Evolutionary conservation across 2,888 invertebrate genomes (phyloP).

Genomic region (Drosophila mulleri): DNA sequence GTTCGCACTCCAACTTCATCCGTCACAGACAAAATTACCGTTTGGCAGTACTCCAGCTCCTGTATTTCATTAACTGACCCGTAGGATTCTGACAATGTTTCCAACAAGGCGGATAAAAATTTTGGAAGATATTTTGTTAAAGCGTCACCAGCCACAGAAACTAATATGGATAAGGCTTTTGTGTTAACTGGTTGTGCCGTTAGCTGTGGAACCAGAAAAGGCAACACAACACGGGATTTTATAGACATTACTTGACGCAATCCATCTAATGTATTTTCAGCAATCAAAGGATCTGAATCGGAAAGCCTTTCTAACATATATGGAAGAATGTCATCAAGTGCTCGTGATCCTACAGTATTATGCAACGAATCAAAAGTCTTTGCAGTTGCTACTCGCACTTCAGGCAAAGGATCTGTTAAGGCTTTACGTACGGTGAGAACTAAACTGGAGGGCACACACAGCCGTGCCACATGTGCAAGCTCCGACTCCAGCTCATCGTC

Average conservation of each 20-base stretch:
- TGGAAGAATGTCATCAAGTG: slow-evolving; percentile 98
- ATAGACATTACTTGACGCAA: slow-evolving; percentile 98
- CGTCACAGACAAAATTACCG: slow-evolving; percentile 95
- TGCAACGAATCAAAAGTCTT: slow-evolving; percentile 98
- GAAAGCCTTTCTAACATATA: slow-evolving; percentile 92
- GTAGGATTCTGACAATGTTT: slow-evolving; percentile 90
- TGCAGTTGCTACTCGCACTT: slow-evolving; percentile 97
- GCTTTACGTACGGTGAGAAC: no score
- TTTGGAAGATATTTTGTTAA: slow-evolving; percentile 95
- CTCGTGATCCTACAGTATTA: slow-evolving; percentile 95
- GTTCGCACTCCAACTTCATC: slow-evolving; percentile 95
- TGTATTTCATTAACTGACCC: slow-evolving; percentile 88
- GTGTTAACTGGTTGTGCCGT: slow-evolving; percentile 96
- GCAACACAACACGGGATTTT: slow-evolving; percentile 97
- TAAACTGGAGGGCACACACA: no score
- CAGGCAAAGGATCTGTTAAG: slow-evolving; percentile 95
- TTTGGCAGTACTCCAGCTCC: slow-evolving; percentile 96
- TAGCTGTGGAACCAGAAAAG: slow-evolving; percentile 97
- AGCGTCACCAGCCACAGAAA: slow-evolving; percentile 97
- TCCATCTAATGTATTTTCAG: slow-evolving; percentile 97
- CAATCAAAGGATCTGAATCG: slow-evolving; percentile 91
- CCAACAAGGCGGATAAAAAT: slow-evolving; percentile 95
- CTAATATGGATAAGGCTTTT: slow-evolving; percentile 96
- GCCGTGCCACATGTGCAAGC: no score
- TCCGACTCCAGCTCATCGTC: no score